Conservation (phyloP, 2,888 invertebrate species). For the Watsonalla cultraria region DNA sequence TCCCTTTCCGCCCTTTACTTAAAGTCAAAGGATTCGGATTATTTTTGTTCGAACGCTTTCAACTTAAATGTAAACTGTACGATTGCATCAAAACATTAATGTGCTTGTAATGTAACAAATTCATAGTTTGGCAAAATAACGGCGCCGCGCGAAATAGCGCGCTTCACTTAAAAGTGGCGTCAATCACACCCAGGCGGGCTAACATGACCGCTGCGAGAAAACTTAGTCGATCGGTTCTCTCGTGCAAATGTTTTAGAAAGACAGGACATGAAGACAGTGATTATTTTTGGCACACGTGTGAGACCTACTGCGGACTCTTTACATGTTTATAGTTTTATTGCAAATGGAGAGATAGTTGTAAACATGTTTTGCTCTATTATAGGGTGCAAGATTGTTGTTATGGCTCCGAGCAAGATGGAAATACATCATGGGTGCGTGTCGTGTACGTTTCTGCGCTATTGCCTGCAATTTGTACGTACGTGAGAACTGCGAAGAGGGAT, state of each 20-base stretch:
- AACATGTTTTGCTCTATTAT: background rate
- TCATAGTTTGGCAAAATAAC: background rate
- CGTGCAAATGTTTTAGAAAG: background rate
- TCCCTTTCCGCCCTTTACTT: constrained; percentile 34
- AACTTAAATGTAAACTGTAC: constrained; percentile 5
- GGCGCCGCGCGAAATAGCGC: background rate
- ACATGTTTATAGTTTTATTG: background rate
- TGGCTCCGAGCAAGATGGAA: constrained; percentile 8
- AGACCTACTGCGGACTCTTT: background rate
- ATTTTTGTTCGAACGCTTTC: constrained; percentile 17
- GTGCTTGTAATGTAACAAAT: background rate
- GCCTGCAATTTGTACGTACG: constrained; percentile 71
- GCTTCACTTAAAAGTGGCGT: background rate
- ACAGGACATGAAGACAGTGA: too few relatives aligned
- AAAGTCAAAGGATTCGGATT: constrained; percentile 13
- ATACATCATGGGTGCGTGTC: constrained; percentile 18
- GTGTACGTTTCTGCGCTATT: constrained; percentile 30
- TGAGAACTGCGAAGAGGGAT: constrained; percentile 70
- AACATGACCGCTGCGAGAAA: too few relatives aligned
- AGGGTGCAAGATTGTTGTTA: constrained; percentile 14
- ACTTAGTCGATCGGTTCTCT: background rate
- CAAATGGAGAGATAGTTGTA: too few relatives aligned
- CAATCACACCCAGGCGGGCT: background rate
- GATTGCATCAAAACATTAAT: constrained; percentile 10
- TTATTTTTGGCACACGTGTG: too few relatives aligned